A percentile compares a stretch with the other conserved stretches of the same genome.
Evolutionary conservation across 2,888 invertebrate genomes (phyloP).

Genomic region (Carpatolechia fugitivella): DNA sequence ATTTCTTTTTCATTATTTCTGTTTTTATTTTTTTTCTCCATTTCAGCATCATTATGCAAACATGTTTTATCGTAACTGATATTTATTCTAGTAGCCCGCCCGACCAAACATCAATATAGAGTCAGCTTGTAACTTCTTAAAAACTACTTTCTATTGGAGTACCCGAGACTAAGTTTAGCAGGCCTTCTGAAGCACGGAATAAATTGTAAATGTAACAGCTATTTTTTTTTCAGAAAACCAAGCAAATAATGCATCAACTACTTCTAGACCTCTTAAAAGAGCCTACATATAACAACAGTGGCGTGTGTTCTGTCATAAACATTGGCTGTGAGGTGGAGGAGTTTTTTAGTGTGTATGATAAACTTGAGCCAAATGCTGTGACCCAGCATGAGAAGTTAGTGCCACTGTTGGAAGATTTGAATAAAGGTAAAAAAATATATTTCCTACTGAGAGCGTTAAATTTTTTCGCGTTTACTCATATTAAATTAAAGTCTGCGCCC

Average conservation of each 20-base stretch:
- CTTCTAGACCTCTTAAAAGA: constrained; percentile 46
- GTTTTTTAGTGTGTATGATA: constrained; percentile 57
- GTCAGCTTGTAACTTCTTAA: too few species aligned
- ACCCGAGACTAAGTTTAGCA: too few species aligned
- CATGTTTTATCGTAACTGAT: too few species aligned
- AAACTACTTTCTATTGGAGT: too few species aligned
- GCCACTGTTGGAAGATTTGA: constrained; percentile 49
- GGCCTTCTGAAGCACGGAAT: too few species aligned
- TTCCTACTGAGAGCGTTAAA: neutral
- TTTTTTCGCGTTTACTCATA: neutral
- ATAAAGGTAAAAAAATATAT: constrained; percentile 47
- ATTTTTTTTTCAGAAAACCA: constrained; percentile 47
- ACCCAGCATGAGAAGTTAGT: constrained; percentile 42
- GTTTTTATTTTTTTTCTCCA: too few species aligned
- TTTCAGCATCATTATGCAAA: too few species aligned
- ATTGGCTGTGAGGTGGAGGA: constrained; percentile 53
- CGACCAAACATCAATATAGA: too few species aligned
- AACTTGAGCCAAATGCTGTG: constrained; percentile 59
- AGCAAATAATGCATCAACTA: constrained; percentile 60
- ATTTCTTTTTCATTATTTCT: too few species aligned
- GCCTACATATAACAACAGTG: constrained; percentile 38
- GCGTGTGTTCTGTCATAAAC: constrained; percentile 52
- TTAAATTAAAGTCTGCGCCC: too few species aligned
- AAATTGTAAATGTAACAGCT: too few species aligned
- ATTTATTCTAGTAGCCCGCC: too few species aligned